Conservation (phyloP, 2,797 vertebrate species). For the Cossypha caffra region DNA sequence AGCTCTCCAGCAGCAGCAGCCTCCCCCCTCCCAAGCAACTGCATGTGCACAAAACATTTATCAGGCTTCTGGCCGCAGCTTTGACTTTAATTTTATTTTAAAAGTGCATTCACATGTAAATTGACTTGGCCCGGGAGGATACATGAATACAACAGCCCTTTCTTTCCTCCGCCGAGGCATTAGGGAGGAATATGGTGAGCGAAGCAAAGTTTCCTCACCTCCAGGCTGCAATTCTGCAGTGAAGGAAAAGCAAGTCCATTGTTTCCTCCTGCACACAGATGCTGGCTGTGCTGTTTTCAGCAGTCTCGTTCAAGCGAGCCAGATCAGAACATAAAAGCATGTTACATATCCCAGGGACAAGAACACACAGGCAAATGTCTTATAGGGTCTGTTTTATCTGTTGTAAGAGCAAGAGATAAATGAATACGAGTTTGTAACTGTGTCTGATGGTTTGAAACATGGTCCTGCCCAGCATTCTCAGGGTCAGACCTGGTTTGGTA, state of each 20-base stretch:
- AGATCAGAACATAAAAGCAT: constrained; percentile 16
- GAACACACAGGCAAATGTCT: neutral
- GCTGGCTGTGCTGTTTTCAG: constrained; percentile 49
- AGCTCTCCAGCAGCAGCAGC: neutral
- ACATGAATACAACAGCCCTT: neutral
- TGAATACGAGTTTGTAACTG: neutral
- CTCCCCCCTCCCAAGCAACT: neutral
- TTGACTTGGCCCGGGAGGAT: neutral
- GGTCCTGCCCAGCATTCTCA: neutral
- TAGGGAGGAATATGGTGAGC: constrained; percentile 23
- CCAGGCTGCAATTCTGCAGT: constrained; percentile 21
- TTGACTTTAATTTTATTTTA: constrained; percentile 61
- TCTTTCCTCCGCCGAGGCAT: neutral
- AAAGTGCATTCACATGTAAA: constrained; percentile 54
- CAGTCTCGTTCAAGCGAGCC: neutral
- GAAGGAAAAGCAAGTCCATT: constrained; percentile 21
- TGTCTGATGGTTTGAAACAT: neutral
- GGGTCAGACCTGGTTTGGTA: neutral
- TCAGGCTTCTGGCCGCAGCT: constrained; percentile 25
- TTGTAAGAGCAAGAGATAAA: neutral
- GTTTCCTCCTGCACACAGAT: constrained; percentile 31
- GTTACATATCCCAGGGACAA: neutral
- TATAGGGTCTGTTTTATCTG: neutral
- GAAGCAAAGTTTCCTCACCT: constrained; percentile 54
- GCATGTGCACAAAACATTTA: neutral